Conservation (phyloP, 2,888 invertebrate genomes). For the Periphyllus acericola region DNA sequence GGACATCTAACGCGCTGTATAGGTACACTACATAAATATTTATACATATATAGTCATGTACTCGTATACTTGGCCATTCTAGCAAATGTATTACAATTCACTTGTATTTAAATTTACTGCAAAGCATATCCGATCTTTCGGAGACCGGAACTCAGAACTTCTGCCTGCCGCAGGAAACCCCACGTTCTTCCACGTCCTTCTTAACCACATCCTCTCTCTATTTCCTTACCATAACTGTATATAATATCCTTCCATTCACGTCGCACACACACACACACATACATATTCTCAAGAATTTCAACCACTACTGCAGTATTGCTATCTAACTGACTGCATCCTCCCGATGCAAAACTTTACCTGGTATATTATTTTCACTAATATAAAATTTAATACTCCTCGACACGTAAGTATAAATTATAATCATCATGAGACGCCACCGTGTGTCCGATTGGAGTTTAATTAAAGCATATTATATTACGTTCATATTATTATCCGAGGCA, state of each 20-base stretch:
- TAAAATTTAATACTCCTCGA: not conserved
- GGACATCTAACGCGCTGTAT: not conserved
- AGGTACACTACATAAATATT: not conserved
- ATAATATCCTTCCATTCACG: not conserved
- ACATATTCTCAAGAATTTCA: not conserved
- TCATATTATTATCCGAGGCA: slow-evolving; percentile 35
- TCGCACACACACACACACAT: not conserved
- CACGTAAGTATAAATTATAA: not conserved
- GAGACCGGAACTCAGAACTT: slow-evolving; percentile 55
- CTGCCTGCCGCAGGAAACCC: slow-evolving; percentile 52
- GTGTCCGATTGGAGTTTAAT: slow-evolving; percentile 44
- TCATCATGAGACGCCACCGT: not conserved
- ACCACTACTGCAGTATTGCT: not conserved
- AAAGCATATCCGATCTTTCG: slow-evolving; percentile 44
- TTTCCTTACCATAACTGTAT: not conserved
- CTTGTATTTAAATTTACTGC: slow-evolving; percentile 59
- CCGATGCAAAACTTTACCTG: not conserved
- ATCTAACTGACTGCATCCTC: not conserved
- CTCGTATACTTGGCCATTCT: not conserved
- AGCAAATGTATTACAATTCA: not conserved
- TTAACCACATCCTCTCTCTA: slow-evolving; percentile 8
- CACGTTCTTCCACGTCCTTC: slow-evolving; percentile 9
- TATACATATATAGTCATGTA: not conserved
- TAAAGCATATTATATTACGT: not conserved
- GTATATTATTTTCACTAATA: not conserved